Base-by-base conservation (phyloP, 2,113 vertebrate genomes). In the Epinephelus moara region DNA sequence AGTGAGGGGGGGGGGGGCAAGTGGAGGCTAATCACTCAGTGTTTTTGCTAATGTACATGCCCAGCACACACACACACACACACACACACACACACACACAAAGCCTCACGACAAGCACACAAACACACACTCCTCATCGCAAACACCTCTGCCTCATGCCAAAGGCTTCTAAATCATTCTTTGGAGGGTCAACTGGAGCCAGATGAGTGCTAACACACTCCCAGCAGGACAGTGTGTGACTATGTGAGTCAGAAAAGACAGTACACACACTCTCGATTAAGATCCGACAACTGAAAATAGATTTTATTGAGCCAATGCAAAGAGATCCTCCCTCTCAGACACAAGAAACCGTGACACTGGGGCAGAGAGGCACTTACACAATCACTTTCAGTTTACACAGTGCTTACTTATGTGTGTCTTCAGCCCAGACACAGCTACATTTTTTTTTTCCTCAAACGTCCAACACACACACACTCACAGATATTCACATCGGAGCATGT, bases 341-440 rank as follows among this genome's bases (percentile, higher is more conserved):
- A 91, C 27, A 74, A 76, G 25, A 78, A 78, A 85, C 68, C 81
- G 79, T 67, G 78, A 81, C 57, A 52, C 63, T 6, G 63, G 63
- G 79, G 89, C 90, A 91, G 84, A 87, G 92, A 94, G 93, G 93
- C 93, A 94, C 93, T 94, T 93, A 81, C 90, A 93, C 86, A 71
- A 81, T 81, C 60, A 42, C 75, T 74, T 87, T 83, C 78, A 76
- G 70, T 75, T 78, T 78, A 85, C 85, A 91, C 86, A 90, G 84
- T 79, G 86, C 52, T 79, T 50, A 85, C 59, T 56, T 79, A 74
- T 57, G 78, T 77, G 85, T 61, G 85, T 85, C 70, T 82, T 27
- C 0, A 67, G 23, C 17, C 30, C 70, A 85, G 74, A 91, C 85
- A 85, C 78, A 59, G 92, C 93, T 93, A 92, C 92, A 87, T 87